These are phyloP conservation scores for Vanessa tameamea DNA, from an alignment of 1,140 invertebrate genomes.

Conservation along the genomic window DNA sequence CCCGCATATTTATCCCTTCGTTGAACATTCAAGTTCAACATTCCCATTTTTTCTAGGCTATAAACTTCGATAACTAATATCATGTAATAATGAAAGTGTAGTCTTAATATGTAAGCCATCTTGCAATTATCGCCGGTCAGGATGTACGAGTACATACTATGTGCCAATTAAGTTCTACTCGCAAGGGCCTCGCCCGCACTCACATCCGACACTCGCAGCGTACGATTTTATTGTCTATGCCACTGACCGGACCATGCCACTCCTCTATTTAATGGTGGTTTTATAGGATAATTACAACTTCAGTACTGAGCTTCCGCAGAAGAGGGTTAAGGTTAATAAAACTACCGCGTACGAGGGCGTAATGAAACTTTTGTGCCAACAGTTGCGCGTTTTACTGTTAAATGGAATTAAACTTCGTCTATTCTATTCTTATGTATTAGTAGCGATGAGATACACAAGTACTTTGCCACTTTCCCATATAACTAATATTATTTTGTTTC, in stretches of 20 bases:
- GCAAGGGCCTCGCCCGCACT: background rate
- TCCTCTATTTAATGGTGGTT: slow-evolving; percentile 11
- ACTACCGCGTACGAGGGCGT: slow-evolving; percentile 7
- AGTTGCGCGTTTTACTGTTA: background rate
- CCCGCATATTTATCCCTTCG: background rate
- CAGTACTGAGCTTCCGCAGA: background rate
- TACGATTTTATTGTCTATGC: background rate
- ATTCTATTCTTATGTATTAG: background rate
- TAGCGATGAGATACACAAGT: background rate
- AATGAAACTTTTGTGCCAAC: slow-evolving; percentile 6
- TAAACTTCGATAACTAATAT: too few species aligned
- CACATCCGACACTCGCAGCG: too few species aligned
- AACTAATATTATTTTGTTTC: too few species aligned
- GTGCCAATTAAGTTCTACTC: too few species aligned
- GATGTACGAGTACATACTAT: too few species aligned
- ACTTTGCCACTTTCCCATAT: too few species aligned
- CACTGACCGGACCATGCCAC: background rate
- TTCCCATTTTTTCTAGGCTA: background rate
- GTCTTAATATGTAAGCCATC: too few species aligned
- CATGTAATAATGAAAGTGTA: too few species aligned
- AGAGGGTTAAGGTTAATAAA: slow-evolving; percentile 14
- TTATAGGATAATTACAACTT: background rate
- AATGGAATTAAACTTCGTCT: background rate
- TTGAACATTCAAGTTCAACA: slow-evolving; percentile 5
- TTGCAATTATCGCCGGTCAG: too few species aligned